These are phyloP conservation scores for Neuroterus valhalla DNA, from an alignment of 1,140 invertebrate genomes.

Conservation along the genomic window DNA sequence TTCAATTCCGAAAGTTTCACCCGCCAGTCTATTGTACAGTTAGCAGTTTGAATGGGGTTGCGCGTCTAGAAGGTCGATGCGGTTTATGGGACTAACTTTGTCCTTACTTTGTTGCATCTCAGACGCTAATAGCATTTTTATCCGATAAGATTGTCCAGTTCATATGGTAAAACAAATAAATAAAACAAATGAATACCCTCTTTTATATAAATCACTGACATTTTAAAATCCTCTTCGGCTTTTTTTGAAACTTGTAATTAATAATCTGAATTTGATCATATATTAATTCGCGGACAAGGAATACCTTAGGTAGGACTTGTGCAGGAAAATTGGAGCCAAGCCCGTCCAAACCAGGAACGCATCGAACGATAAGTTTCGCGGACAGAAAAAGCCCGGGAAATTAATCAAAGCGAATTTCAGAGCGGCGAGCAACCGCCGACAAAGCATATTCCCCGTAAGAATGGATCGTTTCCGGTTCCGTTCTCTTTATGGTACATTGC, in stretches of 20 bases:
- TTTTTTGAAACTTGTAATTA: too few relatives aligned
- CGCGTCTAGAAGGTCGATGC: constrained; percentile 49
- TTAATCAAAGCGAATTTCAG: constrained; percentile 78
- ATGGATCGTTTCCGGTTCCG: constrained; percentile 76
- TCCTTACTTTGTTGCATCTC: neutral
- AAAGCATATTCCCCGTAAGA: constrained; percentile 76
- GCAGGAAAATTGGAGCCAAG: constrained; percentile 50
- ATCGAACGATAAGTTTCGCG: constrained; percentile 54
- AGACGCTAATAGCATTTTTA: neutral
- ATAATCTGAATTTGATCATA: too few relatives aligned
- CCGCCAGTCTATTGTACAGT: constrained; percentile 63
- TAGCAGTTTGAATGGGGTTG: constrained; percentile 62
- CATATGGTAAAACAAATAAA: too few relatives aligned
- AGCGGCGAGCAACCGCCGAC: constrained; percentile 74
- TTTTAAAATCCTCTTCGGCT: too few relatives aligned
- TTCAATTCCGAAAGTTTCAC: constrained; percentile 65
- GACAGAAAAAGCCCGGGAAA: constrained; percentile 64
- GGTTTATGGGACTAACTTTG: constrained; percentile 26
- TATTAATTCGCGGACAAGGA: neutral
- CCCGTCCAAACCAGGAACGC: constrained; percentile 45
- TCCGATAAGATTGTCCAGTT: neutral
- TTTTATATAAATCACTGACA: too few relatives aligned
- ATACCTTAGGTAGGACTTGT: neutral
- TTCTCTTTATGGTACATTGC: constrained; percentile 76
- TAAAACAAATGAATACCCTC: too few relatives aligned